phyloP scores from a whole-genome alignment of 1,140 invertebrate genomes.

The Macrocentrus cingulum region DNA sequence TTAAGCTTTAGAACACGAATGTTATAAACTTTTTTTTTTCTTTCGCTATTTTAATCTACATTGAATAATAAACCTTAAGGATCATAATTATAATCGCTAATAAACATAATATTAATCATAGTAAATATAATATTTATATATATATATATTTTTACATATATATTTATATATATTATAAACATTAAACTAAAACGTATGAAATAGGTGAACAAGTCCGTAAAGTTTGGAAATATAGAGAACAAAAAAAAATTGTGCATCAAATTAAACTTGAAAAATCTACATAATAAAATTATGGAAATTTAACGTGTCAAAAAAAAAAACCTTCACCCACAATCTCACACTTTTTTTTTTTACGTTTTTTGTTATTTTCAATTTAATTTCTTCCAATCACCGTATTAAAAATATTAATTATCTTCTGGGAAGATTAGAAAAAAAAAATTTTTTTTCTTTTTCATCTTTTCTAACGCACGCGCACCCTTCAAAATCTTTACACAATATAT shows the following conservation, averaged over 20 bases:
- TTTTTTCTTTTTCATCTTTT: no score
- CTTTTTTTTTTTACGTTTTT: not conserved
- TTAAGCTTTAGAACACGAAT: no score
- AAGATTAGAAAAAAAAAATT: not conserved
- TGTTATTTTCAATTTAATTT: not conserved
- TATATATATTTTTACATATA: slow-evolving; percentile 20
- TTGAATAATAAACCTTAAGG: no score
- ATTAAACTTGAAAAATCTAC: not conserved
- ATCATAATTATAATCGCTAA: no score
- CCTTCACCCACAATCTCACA: not conserved
- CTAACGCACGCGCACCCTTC: slow-evolving; percentile 3
- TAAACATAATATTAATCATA: no score
- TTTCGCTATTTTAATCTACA: no score
- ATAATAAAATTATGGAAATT: slow-evolving; percentile 21
- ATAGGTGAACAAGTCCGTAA: slow-evolving; percentile 14
- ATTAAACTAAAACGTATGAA: slow-evolving; percentile 11
- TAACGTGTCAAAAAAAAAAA: no score
- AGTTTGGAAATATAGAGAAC: slow-evolving; percentile 12
- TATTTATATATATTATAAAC: slow-evolving; percentile 34
- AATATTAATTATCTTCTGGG: slow-evolving; percentile 9
- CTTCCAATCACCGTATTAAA: no score
- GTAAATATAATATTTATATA: no score
- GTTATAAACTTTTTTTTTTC: no score
- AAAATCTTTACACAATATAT: not conserved
- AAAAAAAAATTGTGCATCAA: slow-evolving; percentile 9